Evolutionary conservation across 2,113 vertebrate species (phyloP), one percentile per base, ranked within the genome.

Genomic region (Forbesichthys agassizii): DNA sequence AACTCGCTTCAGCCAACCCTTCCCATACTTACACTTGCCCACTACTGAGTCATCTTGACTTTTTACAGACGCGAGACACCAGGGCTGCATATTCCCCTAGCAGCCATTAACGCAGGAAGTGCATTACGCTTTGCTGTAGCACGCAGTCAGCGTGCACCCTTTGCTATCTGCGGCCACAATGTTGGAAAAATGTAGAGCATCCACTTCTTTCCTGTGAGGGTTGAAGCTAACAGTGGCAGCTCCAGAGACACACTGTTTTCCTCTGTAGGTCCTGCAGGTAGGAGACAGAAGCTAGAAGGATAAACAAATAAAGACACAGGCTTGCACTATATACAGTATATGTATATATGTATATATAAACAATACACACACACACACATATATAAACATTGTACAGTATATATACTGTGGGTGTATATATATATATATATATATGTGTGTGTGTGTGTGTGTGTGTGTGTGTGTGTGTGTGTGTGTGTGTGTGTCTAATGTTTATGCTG

Each of bases 41-140:
- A 82, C 69, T 75, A 65, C 79, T 80, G 84, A 87, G 81, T 76
- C 81, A 81, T 83, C 84, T 83, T 78, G 80, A 86, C 80, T 84
- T 88, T 86, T 79, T 83, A 76, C 69, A 78, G 78, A 85, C 85
- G 83, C 86, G 74, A 77, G 61, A 86, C 33, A 42, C 60, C 18
- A 66, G 66, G 14, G 70, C 48, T 46, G 42, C 18, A 68, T 75
- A 70, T 71, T 83, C 74, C 80, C 67, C 69, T 20, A 57, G 47
- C 61, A 76, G 53, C 54, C 72, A 80, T 76, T 68, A 75, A 89
- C 75, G 88, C 76, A 74, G 71, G 72, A 88, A 84, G 72, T 87
- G 79, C 82, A 85, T 87, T 85, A 74, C 27, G 47, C 12, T 65
- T 76, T 67, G 47, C 74, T 63, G 42, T 3, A 1, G 66, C 60